Conservation (phyloP, 1,140 invertebrate genomes). For the Aplysia californica region DNA sequence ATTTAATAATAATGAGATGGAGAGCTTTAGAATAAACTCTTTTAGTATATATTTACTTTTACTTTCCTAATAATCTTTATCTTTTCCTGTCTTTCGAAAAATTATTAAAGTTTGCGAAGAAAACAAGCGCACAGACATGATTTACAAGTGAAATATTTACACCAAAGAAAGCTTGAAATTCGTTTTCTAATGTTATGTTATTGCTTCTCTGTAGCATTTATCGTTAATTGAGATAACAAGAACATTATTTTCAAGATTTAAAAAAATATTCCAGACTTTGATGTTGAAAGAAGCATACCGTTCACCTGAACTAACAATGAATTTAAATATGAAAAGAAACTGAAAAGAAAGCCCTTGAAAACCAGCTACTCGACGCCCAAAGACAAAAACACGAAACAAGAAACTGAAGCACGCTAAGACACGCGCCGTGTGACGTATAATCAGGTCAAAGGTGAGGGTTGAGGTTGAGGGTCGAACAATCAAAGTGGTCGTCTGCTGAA, state of each 20-base stretch:
- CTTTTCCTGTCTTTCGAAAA: neutral
- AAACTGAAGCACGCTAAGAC: conserved; percentile 7
- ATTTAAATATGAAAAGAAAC: neutral
- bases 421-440: conserved; percentile 23
- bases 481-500: neutral
- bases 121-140: neutral
- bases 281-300: neutral
- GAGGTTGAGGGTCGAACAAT: conserved; percentile 25
- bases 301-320: neutral
- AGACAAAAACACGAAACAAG: neutral
- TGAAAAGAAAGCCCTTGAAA: neutral
- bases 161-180: no score
- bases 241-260: no score
- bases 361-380: neutral
- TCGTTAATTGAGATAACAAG: no score
- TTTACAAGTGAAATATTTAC: no score
- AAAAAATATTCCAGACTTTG: no score
- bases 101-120: neutral
- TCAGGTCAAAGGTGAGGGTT: conserved; percentile 27
- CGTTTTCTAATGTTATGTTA: no score
- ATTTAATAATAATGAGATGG: neutral
- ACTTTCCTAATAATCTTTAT: neutral
- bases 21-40: neutral
- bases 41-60: neutral
- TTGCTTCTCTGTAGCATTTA: no score